Evolutionary conservation across 2,888 invertebrate genomes (phyloP), one percentile per base, ranked within the genome.

Genomic region (Spodoptera picta): DNA sequence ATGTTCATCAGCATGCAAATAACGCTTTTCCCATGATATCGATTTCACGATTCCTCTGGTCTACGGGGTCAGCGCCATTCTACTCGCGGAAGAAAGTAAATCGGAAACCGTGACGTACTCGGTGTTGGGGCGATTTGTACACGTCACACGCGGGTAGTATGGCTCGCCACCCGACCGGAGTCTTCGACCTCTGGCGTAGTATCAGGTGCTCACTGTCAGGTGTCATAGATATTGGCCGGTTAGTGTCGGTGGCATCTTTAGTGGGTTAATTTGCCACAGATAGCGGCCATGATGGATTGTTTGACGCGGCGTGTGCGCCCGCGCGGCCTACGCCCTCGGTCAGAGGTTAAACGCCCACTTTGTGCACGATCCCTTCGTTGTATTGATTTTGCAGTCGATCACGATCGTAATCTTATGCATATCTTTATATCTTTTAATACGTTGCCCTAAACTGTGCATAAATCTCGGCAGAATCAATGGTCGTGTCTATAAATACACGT

Each of bases 271-370:
- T 92, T 91, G 89, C 90, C 87, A 82, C 83, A 90, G 89, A 91
- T 92, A 90, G 89, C 87, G 83, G 85, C 81, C 84, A 85, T 91
- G 93, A 93, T 91, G 87, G 92, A 92, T 91, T 84, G 87, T 81
- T 89, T 89, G 91, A 92, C 90, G 90, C 89, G 87, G 84, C 80
- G 84, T 87, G 83, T 87, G 89, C 88, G 88, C 88, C 83, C 79
- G 89, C 84, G 84, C 84, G 79, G 79, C 79, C 83, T 87, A 87
- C 87, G 90, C 88, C 88, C 84, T 86, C 83, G 87, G 91, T 88
- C 90, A 88, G 78, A 91, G 93, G 93, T 92, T 92, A 93, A 93
- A 93, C 92, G 85, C 91, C 91, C 91, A 93, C 91, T 93, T 92
- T 90, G 90, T 83, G 88, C 92, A 91, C 92, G 92, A 92, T 87